Evolutionary conservation across 1,140 invertebrate species (phyloP).

Genomic region (Dinothrombium tinctorium): DNA sequence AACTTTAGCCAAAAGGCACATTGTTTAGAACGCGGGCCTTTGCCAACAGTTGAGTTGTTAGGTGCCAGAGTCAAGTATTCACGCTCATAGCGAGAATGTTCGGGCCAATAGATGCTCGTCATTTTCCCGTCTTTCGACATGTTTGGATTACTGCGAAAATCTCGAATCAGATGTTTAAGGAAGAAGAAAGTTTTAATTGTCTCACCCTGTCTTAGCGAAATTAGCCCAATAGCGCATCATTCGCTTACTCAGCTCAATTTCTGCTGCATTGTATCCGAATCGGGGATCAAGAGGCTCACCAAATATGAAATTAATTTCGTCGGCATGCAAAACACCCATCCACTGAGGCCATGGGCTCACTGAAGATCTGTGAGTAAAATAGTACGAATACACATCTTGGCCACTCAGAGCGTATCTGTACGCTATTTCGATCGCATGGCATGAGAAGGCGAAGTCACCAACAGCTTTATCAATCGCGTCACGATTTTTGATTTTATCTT

Average conservation of each 20-base stretch:
- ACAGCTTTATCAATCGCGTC: conserved; percentile 75
- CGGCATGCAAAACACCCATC: conserved; percentile 86
- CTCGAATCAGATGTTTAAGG: neutral
- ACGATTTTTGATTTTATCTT: conserved; percentile 55
- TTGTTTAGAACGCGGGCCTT: no score
- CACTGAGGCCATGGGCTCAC: conserved; percentile 76
- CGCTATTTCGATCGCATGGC: conserved; percentile 70
- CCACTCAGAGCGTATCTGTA: conserved; percentile 60
- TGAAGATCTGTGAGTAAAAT: conserved; percentile 64
- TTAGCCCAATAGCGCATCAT: conserved; percentile 91
- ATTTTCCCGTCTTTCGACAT: no score
- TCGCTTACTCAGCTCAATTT: conserved; percentile 49
- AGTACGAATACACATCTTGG: conserved; percentile 81
- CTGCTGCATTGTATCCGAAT: conserved; percentile 48
- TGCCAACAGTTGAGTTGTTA: conserved; percentile 45
- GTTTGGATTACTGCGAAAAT: no score
- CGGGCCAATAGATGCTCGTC: conserved; percentile 46
- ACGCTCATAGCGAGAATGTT: conserved; percentile 49
- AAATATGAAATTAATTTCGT: conserved; percentile 85
- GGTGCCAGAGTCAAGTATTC: conserved; percentile 62
- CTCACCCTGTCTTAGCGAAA: conserved; percentile 76
- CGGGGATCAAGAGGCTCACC: conserved; percentile 62
- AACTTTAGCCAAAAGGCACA: no score
- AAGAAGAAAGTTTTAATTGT: conserved; percentile 6
- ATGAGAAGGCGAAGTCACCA: conserved; percentile 91